A percentile compares a stretch with the other conserved stretches of the same genome.
These are phyloP conservation scores for Danaus chrysippus DNA, from an alignment of 2,888 invertebrate genomes.

Conservation along the genomic window DNA sequence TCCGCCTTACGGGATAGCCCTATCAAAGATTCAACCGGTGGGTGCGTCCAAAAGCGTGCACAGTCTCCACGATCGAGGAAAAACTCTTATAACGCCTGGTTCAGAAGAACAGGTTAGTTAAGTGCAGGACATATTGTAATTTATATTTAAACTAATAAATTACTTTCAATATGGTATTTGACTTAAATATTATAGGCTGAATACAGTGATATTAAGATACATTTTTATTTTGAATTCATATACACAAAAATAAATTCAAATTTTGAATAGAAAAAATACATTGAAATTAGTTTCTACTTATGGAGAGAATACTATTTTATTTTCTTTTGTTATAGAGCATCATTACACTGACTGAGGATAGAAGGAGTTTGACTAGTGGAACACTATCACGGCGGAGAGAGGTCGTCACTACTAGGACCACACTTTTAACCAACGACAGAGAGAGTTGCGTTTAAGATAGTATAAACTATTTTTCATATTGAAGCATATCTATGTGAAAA, in stretches of 20 bases:
- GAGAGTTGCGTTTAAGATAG: slow-evolving; percentile 81
- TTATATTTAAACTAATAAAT: neutral
- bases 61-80: slow-evolving; percentile 65
- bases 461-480: slow-evolving; percentile 16
- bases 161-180: neutral
- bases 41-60: slow-evolving; percentile 60
- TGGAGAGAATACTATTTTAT: neutral
- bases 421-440: slow-evolving; percentile 82
- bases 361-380: slow-evolving; percentile 68
- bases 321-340: slow-evolving; percentile 54
- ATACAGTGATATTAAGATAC: too few species aligned
- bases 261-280: neutral
- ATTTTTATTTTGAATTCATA: too few species aligned
- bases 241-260: too few species aligned
- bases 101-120: slow-evolving; percentile 64
- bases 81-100: slow-evolving; percentile 64
- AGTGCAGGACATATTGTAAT: neutral
- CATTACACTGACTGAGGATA: slow-evolving; percentile 63
- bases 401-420: slow-evolving; percentile 85
- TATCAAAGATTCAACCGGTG: slow-evolving; percentile 53
- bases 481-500: neutral
- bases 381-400: slow-evolving; percentile 81
- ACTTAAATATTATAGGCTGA: too few species aligned
- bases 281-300: neutral
- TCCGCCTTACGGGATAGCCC: slow-evolving; percentile 64